Evolutionary conservation across 1,140 invertebrate species (phyloP).

Genomic region (Aphelenchoides fujianensis): DNA sequence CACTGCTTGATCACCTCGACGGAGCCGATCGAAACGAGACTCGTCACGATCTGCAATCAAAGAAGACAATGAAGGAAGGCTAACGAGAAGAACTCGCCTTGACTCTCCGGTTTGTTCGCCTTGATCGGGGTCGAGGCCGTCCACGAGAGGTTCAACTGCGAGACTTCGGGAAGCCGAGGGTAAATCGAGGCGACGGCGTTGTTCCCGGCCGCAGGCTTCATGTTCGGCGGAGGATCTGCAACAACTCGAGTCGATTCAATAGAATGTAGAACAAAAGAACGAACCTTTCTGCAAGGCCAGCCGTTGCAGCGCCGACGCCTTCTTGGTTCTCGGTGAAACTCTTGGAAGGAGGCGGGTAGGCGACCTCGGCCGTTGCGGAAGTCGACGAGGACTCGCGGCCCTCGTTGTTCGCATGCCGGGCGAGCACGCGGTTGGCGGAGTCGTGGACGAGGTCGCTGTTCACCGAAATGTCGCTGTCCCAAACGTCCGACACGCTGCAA

Average conservation of each 20-base stretch:
- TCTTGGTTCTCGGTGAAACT: constrained; percentile 26
- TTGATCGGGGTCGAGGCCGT: constrained; percentile 8
- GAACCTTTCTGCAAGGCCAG: constrained; percentile 51
- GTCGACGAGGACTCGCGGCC: background rate
- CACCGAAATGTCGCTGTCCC: constrained; percentile 46
- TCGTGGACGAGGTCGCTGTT: constrained; percentile 43
- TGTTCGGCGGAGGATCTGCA: constrained; percentile 17
- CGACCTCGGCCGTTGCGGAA: background rate
- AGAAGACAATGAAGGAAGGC: background rate
- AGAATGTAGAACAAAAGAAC: too few species aligned
- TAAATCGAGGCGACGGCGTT: constrained; percentile 29
- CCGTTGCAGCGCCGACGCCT: constrained; percentile 51
- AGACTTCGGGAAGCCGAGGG: constrained; percentile 40
- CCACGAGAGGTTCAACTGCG: constrained; percentile 17
- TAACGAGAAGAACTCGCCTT: background rate
- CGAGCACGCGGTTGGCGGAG: constrained; percentile 50
- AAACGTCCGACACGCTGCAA: constrained; percentile 56
- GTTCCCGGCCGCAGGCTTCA: background rate
- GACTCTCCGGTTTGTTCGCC: background rate
- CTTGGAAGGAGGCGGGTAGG: constrained; percentile 43
- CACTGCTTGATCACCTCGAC: constrained; percentile 33
- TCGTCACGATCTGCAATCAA: constrained; percentile 25
- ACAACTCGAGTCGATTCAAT: constrained; percentile 21
- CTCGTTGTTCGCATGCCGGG: constrained; percentile 37
- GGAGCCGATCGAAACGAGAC: constrained; percentile 49